Conservation (phyloP, 92 coral and sea anemone species). For the Hydrozoanthus gracilis region DNA sequence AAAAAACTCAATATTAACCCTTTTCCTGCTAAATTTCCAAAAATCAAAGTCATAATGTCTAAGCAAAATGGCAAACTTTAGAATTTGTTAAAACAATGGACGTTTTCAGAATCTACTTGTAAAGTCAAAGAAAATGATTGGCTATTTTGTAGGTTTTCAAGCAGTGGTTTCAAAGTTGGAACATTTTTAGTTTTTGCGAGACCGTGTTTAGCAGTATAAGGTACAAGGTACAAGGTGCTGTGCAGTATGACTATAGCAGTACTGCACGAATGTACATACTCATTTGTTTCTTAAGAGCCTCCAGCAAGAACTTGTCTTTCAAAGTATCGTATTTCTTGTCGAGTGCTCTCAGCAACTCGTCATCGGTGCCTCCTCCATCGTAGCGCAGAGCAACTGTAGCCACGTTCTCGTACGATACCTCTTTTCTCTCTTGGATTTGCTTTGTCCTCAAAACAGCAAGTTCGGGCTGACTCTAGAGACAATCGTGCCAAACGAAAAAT, state of each 20-base stretch:
- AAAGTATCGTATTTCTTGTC: conserved; percentile 91
- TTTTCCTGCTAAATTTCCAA: too few species aligned
- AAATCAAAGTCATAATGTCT: too few species aligned
- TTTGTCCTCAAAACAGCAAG: conserved; percentile 64
- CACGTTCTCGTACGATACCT: conserved; percentile 81
- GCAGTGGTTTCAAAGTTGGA: too few species aligned
- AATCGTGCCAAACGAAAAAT: background rate
- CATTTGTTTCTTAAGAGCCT: conserved; percentile 91
- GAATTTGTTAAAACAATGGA: too few species aligned
- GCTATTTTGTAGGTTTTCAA: too few species aligned
- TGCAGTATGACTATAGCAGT: background rate
- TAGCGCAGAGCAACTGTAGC: conserved; percentile 86
- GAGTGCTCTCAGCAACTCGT: conserved; percentile 79
- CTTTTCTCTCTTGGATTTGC: conserved; percentile 83
- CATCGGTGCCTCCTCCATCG: conserved; percentile 92
- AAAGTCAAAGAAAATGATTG: too few species aligned
- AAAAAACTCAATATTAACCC: too few species aligned
- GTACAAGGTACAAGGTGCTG: background rate
- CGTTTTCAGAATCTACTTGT: too few species aligned
- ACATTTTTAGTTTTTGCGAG: too few species aligned
- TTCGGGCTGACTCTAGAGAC: conserved; percentile 70
- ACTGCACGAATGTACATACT: conserved; percentile 46
- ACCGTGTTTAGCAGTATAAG: too few species aligned
- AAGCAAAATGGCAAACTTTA: too few species aligned
- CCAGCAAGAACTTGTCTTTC: conserved; percentile 89